Conservation (phyloP, 2,888 invertebrate genomes). For the Oligia fasciuncula region DNA sequence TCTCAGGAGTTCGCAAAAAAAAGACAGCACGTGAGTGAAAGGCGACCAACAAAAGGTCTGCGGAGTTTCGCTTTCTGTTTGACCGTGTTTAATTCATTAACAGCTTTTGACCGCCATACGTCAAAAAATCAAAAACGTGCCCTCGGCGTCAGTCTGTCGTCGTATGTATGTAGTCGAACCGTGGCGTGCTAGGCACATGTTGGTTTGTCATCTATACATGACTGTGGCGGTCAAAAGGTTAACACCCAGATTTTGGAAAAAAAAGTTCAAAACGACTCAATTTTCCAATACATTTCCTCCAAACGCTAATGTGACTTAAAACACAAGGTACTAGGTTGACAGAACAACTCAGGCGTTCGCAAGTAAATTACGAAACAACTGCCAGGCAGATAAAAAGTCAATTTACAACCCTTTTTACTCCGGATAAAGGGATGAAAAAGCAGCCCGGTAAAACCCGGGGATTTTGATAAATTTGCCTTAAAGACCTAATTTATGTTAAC, state of each 20-base stretch:
- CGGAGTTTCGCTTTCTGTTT: neutral
- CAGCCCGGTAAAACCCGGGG: constrained; percentile 25
- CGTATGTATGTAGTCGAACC: too few relatives aligned
- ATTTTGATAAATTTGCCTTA: constrained; percentile 42
- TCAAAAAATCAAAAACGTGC: too few relatives aligned
- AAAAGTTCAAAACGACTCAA: neutral
- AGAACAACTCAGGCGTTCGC: constrained; percentile 22
- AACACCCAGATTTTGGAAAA: neutral
- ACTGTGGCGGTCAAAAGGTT: too few relatives aligned
- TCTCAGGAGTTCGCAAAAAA: neutral
- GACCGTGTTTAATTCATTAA: neutral
- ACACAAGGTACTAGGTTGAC: constrained; percentile 34
- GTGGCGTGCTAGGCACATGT: too few relatives aligned
- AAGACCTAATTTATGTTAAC: constrained; percentile 55
- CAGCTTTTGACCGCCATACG: too few relatives aligned
- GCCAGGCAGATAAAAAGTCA: constrained; percentile 40
- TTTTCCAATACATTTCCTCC: constrained; percentile 25
- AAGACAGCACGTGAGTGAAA: neutral
- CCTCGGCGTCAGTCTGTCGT: too few relatives aligned
- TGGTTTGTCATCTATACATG: too few relatives aligned
- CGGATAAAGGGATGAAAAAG: constrained; percentile 40
- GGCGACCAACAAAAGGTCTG: neutral
- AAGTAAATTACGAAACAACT: constrained; percentile 52
- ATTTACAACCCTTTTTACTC: constrained; percentile 53
- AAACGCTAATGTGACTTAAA: constrained; percentile 12